Evolutionary conservation across 2,888 invertebrate genomes (phyloP).

Genomic region (Drosophila crucigera): DNA sequence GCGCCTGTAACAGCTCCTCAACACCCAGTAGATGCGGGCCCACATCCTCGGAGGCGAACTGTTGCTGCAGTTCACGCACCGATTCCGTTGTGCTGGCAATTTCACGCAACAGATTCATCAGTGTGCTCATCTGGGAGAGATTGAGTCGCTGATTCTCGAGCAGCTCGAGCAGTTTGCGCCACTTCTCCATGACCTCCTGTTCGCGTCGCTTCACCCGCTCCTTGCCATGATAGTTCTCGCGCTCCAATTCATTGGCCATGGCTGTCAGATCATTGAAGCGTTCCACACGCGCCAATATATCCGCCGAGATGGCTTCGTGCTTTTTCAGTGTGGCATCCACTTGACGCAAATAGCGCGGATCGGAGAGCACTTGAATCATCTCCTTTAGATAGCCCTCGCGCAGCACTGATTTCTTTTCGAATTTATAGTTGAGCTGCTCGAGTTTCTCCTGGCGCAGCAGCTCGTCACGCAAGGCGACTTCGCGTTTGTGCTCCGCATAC

Average conservation of each 20-base stretch:
- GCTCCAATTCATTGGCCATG: constrained; percentile 96
- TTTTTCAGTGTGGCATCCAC: constrained; percentile 99
- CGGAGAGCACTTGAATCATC: constrained; percentile 97
- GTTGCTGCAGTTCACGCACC: constrained; percentile 93
- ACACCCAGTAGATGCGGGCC: constrained; percentile 97
- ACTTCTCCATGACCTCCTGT: constrained; percentile 92
- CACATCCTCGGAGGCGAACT: constrained; percentile 91
- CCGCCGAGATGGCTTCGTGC: constrained; percentile 98
- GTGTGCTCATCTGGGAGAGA: constrained; percentile 91
- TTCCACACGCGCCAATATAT: constrained; percentile 96
- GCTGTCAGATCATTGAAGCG: constrained; percentile 96
- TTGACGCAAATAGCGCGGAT: constrained; percentile 95
- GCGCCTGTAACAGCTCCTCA: constrained; percentile 97
- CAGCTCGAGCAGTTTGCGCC: constrained; percentile 93
- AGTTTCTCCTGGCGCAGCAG: constrained; percentile 95
- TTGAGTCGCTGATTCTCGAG: constrained; percentile 93
- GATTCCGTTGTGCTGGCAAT: constrained; percentile 95
- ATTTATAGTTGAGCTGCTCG: constrained; percentile 97
- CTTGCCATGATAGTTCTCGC: constrained; percentile 96
- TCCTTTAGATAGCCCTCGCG: constrained; percentile 98
- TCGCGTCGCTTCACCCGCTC: constrained; percentile 89
- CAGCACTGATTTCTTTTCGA: constrained; percentile 97
- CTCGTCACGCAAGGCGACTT: constrained; percentile 96
- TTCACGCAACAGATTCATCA: constrained; percentile 95
- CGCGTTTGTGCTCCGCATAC: constrained; percentile 96